Percentiles rank a stretch among this genome's conserved stretches.
These are phyloP conservation scores for Carposina sasakii DNA, from an alignment of 1,140 invertebrate species.

Conservation along the genomic window DNA sequence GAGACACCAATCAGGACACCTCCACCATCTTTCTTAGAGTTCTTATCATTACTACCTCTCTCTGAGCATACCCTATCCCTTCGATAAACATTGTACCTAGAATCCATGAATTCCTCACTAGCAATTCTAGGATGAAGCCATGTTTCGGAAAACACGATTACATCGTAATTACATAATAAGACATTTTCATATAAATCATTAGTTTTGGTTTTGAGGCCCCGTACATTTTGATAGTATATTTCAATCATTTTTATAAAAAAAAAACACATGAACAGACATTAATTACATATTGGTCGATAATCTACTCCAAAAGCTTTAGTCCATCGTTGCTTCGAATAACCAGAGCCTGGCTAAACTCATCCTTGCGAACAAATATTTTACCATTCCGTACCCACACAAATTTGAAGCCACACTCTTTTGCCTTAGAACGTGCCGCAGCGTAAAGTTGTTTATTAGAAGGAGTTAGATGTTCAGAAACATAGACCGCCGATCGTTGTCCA, in stretches of 20 bases:
- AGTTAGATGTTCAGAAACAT: conserved; percentile 3
- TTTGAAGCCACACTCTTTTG: not conserved
- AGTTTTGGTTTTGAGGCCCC: conserved; percentile 3
- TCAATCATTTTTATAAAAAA: not conserved
- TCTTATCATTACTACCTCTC: not conserved
- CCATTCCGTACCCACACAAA: conserved; percentile 7
- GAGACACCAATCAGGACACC: not conserved
- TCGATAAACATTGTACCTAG: conserved; percentile 3
- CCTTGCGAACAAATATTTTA: not conserved
- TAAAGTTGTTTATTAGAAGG: conserved; percentile 1
- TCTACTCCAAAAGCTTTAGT: not conserved
- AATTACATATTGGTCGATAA: not conserved
- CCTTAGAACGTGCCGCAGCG: not conserved
- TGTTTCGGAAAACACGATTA: conserved; percentile 4
- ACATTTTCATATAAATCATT: too few relatives aligned
- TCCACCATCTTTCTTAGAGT: conserved; percentile 3
- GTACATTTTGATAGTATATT: conserved; percentile 9
- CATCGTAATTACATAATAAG: too few relatives aligned
- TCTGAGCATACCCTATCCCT: not conserved
- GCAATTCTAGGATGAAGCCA: not conserved
- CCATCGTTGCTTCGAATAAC: not conserved
- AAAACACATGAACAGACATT: not conserved
- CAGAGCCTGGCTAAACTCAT: not conserved
- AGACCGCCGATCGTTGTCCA: not conserved
- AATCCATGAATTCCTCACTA: conserved; percentile 1